Evolutionary conservation across 2,888 invertebrate species (phyloP).

Genomic region (Eutolmus rufibarbis): DNA sequence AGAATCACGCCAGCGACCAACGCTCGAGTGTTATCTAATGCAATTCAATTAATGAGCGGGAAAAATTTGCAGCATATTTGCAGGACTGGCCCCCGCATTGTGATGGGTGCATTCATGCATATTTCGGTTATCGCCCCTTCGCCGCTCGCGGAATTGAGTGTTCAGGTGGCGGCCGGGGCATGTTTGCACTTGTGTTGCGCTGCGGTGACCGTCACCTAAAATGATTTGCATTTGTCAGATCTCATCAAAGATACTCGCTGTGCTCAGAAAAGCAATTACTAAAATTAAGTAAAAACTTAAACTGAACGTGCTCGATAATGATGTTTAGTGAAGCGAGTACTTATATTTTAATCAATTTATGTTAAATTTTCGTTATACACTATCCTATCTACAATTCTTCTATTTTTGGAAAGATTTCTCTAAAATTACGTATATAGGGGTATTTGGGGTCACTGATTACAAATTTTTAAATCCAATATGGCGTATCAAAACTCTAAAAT

Average conservation of each 20-base stretch:
- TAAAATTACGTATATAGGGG: too few species aligned
- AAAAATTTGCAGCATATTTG: constrained; percentile 40
- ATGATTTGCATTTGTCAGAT: neutral
- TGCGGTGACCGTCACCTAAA: neutral
- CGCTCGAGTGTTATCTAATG: constrained; percentile 44
- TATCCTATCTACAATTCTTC: too few species aligned
- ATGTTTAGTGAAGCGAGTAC: neutral
- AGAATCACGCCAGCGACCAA: neutral
- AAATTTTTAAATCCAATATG: too few species aligned
- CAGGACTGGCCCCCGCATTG: neutral
- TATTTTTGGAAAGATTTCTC: too few species aligned
- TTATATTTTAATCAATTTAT: neutral
- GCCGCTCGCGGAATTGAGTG: neutral
- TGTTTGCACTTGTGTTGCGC: neutral
- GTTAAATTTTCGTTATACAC: too few species aligned
- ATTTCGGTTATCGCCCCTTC: constrained; percentile 13
- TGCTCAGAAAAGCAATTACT: neutral
- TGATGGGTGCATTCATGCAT: constrained; percentile 9
- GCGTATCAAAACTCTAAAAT: too few species aligned
- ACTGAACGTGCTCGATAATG: neutral
- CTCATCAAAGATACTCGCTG: neutral
- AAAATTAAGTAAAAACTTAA: neutral
- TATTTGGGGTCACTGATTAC: too few species aligned
- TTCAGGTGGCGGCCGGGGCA: neutral
- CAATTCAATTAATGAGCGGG: constrained; percentile 47